Base-by-base conservation (phyloP, 2,888 invertebrate species). In the Chydorus sphaericus region DNA sequence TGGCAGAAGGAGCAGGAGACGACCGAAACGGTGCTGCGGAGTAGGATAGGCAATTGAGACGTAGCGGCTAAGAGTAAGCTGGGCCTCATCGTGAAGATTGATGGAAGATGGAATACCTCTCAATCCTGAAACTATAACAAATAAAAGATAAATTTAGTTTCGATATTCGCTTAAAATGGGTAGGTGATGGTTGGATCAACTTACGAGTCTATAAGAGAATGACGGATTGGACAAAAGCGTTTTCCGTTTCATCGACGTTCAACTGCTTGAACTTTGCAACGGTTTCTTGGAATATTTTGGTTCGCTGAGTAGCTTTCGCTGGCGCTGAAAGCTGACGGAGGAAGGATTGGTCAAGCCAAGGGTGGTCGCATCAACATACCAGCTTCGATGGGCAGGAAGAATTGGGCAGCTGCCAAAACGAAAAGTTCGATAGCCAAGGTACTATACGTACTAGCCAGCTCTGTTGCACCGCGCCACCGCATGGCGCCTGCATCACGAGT, bases 361-460 rank as follows among this genome's bases (percentile, higher is more conserved):
- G 51, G 30, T 59, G 52, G 49, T 59, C 58, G 58, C 58, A 88
- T 74, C 36, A 73, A 64, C 4, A 71, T 67, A 3, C 67, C 69
- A 48, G 63, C 58, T 63, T 91, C 84, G 38, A 88, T 68, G 0
- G 87, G 84, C 58, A 87, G 80, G 7, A 85, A 73, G 64, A 85
- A 85, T 67, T 94, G 92, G 0, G 88, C 85, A 1, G 84, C 81
- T 2, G 86, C 85, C 48, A 97, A 73, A 0, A 94, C 78, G 66
- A 96, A 96, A 30, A 96, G 73, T n/a, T n/a, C n/a, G n/a, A n/a
- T n/a, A n/a, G n/a, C n/a, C n/a, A n/a, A n/a, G n/a, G n/a, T n/a
- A n/a, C n/a, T n/a, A n/a, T n/a, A n/a, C n/a, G n/a, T n/a, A n/a
- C n/a, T n/a, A n/a, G n/a, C n/a, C n/a, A n/a, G n/a, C n/a, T n/a